Base-by-base conservation (phyloP, 1,140 invertebrate species). In the Charaxes varanes region DNA sequence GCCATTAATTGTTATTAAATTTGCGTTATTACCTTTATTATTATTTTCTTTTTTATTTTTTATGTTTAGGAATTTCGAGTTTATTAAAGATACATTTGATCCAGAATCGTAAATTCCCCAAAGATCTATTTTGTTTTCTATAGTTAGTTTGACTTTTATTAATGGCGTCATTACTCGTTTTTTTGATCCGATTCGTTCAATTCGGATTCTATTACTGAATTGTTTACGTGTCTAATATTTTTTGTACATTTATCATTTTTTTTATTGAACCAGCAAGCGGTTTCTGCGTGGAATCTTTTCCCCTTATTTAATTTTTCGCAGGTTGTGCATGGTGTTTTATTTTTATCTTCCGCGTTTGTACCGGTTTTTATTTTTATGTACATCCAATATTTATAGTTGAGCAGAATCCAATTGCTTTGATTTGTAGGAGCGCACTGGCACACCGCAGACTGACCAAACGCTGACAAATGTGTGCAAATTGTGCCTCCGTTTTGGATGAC, bases 251-350 rank as follows among this genome's bases (percentile, higher is more conserved):
- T n/a, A n/a, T n/a, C 24, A 27, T 27, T 30, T 32, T 12, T 43
- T 7, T 10, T 5, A 41, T 51, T 56, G 11, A 48, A 48, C 46
- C 47, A 55, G 16, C 53, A 57, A 6, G 8, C 7, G 12, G 12
- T 8, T 52, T 60, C 56, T 7, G 48, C 23, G 24, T 60, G 56
- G 18, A 41, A 60, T 2, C 52, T 41, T 0, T n/a, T 14, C 4
- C 48, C 52, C 36, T 54, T 59, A 0, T 51, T 44, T 28, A 42
- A 31, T 7, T 41, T 45, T 32, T 51, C 46, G 40, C 55, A 59
- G 15, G 35, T 59, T 7, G 23, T 42, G 30, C 50, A 53, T 19
- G 22, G 11, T n/a, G n/a, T n/a, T n/a, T n/a, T n/a, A n/a, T n/a
- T n/a, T n/a, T n/a, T n/a, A n/a, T n/a, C n/a, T n/a, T n/a, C n/a